Base-by-base conservation (phyloP, 2,888 invertebrate species). In the Brassicogethes aeneus region DNA sequence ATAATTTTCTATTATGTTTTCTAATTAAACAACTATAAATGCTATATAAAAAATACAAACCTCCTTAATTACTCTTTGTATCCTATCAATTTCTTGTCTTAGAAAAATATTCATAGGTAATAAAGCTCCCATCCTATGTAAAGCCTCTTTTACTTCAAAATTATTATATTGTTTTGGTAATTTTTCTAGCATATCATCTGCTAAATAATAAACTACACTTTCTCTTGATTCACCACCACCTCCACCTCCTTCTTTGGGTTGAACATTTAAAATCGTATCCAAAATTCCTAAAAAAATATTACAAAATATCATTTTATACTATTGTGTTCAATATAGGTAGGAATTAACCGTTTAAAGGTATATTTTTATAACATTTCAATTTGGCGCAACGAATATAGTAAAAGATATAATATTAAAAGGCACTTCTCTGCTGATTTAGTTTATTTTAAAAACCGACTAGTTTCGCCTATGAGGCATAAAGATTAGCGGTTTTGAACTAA, bases 91-190 rank as follows among this genome's bases (percentile, higher is more conserved):
- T 68, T 83, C 83, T 69, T 84, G 83, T 43, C 82, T 77, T 39
- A 96, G 73, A 69, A 96, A 95, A 57, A 96, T 96, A 62, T 94
- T 95, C 88, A 96, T 92, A 0, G 96, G 95, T 38, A 92, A 72
- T 40, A 96, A 75, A 8, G 88, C 82, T 1, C 95, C 95, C 91
- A 95, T 92, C 56, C 90, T 80, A 51, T 80, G 82, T 31, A 96
- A 69, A 2, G 91, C 85, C 61, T 94, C 94, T 61, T 82, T 82
- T 2, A 90, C 88, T 75, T 95, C 94, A 65, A 90, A 92, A 44
- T 77, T 79, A 51, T 92, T 79, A 60, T 94, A 96, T 56, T 86
- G 87, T 40, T 79, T 75, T 0, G 96, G 96, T 49, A 83, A 61
- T 66, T 90, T 91, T 36, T 79, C 75, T 41, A 90, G 62, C 95